Evolutionary conservation across 2,888 invertebrate species (phyloP).

Genomic region (Colostygia pectinataria): DNA sequence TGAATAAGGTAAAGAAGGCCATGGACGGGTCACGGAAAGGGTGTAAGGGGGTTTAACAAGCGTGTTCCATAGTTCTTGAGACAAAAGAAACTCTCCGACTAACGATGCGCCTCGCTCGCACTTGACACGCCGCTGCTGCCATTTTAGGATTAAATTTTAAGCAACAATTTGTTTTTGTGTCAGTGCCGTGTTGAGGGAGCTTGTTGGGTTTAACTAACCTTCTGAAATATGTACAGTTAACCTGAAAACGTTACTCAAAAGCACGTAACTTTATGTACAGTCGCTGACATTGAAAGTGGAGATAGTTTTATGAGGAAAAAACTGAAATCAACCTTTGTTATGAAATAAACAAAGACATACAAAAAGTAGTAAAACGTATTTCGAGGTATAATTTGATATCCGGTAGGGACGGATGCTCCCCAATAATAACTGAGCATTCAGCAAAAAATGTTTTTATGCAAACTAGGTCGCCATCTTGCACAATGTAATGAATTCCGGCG

Average conservation of each 20-base stretch:
- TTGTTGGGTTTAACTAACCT: slow-evolving; percentile 21
- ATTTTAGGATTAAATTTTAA: slow-evolving; percentile 40
- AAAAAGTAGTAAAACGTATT: no score
- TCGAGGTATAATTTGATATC: background rate
- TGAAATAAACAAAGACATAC: no score
- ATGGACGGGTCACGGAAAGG: slow-evolving; percentile 64
- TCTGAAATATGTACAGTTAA: slow-evolving; percentile 19
- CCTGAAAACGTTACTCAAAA: background rate
- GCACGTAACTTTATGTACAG: no score
- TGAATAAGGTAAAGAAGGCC: slow-evolving; percentile 67
- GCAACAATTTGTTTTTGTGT: slow-evolving; percentile 38
- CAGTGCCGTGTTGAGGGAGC: slow-evolving; percentile 24
- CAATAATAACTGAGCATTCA: slow-evolving; percentile 15
- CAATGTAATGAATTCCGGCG: slow-evolving; percentile 31
- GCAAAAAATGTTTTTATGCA: slow-evolving; percentile 21
- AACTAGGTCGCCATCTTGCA: slow-evolving; percentile 29
- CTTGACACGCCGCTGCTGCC: slow-evolving; percentile 50
- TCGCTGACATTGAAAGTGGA: no score
- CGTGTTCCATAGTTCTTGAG: slow-evolving; percentile 57
- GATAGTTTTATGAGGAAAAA: no score
- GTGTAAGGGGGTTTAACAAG: slow-evolving; percentile 52
- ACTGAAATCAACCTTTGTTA: no score
- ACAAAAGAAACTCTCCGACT: slow-evolving; percentile 69
- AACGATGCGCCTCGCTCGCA: slow-evolving; percentile 61
- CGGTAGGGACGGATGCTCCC: background rate